Evolutionary conservation across 2,797 vertebrate species (phyloP).

Genomic region (Neopelma chrysocephalum): DNA sequence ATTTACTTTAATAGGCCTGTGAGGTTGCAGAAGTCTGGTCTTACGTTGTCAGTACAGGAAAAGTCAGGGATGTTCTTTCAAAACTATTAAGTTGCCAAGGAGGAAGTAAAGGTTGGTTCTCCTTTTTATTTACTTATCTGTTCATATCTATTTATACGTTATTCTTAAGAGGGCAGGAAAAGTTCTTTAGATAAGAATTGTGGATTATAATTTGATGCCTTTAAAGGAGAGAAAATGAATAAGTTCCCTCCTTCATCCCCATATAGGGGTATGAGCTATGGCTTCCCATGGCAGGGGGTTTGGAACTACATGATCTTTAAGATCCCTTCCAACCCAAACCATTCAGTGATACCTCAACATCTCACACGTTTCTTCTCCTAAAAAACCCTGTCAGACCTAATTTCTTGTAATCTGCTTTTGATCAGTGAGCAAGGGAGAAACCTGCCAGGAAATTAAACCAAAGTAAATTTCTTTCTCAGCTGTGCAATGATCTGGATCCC

Average conservation of each 20-base stretch:
- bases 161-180: background rate
- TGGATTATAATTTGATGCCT: background rate
- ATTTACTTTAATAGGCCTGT: slow-evolving; percentile 8
- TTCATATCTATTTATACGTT: background rate
- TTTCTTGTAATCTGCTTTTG: background rate
- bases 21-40: background rate
- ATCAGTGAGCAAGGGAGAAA: background rate
- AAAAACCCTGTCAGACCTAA: background rate
- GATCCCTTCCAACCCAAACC: background rate
- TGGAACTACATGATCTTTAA: background rate
- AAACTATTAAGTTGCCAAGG: background rate
- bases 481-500: background rate
- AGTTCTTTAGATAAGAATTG: background rate
- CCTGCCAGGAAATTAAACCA: background rate
- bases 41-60: background rate
- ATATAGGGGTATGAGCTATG: background rate
- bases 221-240: background rate
- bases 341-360: background rate
- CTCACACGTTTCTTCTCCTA: background rate
- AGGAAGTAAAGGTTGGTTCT: background rate
- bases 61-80: background rate
- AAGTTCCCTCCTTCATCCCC: background rate
- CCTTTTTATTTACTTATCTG: background rate
- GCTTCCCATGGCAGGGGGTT: background rate
- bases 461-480: background rate